Evolutionary conservation across 2,888 invertebrate species (phyloP).

Genomic region (Tanytarsus gracilentus): DNA sequence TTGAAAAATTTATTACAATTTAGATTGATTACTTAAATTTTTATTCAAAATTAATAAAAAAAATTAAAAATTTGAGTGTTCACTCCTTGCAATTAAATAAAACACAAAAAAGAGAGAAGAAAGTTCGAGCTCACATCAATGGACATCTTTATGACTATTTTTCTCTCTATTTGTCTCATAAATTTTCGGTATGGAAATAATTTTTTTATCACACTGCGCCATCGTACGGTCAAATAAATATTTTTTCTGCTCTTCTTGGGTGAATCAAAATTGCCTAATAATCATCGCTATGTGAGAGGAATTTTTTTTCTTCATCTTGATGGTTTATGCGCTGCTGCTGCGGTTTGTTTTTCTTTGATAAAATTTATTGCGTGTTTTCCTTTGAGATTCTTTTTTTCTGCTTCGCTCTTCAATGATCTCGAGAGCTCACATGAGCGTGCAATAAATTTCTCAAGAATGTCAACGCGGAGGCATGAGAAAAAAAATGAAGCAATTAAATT

Average conservation of each 20-base stretch:
- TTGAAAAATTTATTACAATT: too few relatives aligned
- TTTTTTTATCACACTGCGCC: neutral
- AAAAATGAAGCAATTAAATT: neutral
- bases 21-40: too few relatives aligned
- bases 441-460: constrained; percentile 6
- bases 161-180: neutral
- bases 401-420: neutral
- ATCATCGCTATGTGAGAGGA: neutral
- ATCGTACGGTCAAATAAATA: neutral
- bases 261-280: constrained; percentile 8
- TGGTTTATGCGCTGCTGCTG: neutral
- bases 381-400: neutral
- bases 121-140: neutral
- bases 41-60: too few relatives aligned
- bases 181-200: neutral
- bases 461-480: neutral
- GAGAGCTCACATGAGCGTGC: neutral
- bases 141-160: constrained; percentile 2
- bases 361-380: constrained; percentile 10
- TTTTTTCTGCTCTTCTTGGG: too few relatives aligned
- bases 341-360: neutral
- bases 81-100: neutral
- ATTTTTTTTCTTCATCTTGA: neutral
- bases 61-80: too few relatives aligned
- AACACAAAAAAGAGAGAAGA: neutral